These are phyloP conservation scores for Drosophila siamana DNA, from an alignment of 2,888 invertebrate genomes.

Conservation along the genomic window DNA sequence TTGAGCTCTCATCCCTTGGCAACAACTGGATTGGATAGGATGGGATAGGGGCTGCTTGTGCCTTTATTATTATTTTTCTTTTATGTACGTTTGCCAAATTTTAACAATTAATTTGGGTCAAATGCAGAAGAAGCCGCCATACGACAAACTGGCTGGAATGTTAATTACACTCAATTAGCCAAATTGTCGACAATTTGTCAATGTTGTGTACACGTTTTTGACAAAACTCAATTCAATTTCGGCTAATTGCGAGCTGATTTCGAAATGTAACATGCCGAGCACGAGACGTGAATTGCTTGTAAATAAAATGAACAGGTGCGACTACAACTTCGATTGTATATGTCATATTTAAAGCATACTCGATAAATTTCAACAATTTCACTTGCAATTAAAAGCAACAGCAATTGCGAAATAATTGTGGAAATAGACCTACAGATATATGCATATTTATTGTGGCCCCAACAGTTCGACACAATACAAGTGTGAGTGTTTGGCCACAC, in stretches of 20 bases:
- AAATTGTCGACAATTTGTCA: constrained; percentile 73
- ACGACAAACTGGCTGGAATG: constrained; percentile 45
- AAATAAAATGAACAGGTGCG: constrained; percentile 6
- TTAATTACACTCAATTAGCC: constrained; percentile 77
- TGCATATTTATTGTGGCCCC: not conserved
- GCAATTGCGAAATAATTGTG: constrained; percentile 5
- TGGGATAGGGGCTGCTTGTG: constrained; percentile 1
- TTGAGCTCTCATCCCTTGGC: constrained; percentile 16
- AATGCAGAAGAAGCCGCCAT: constrained; percentile 35
- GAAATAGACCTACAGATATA: not conserved
- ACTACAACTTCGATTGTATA: not conserved
- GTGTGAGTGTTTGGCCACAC: no score
- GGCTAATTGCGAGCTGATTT: constrained; percentile 54
- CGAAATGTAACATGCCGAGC: constrained; percentile 1
- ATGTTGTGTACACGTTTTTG: constrained; percentile 38
- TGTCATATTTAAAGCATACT: constrained; percentile 5
- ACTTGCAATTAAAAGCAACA: constrained; percentile 1
- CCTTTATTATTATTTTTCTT: constrained; percentile 32
- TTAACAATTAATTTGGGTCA: constrained; percentile 73
- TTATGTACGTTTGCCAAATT: constrained; percentile 49
- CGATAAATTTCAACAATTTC: constrained; percentile 22
- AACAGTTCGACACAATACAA: no score
- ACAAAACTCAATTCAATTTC: constrained; percentile 27
- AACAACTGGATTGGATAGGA: not conserved
- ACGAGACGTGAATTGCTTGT: constrained; percentile 9